These are phyloP conservation scores for Sebastes miniatus DNA, from an alignment of 2,797 vertebrate genomes.

Conservation along the genomic window DNA sequence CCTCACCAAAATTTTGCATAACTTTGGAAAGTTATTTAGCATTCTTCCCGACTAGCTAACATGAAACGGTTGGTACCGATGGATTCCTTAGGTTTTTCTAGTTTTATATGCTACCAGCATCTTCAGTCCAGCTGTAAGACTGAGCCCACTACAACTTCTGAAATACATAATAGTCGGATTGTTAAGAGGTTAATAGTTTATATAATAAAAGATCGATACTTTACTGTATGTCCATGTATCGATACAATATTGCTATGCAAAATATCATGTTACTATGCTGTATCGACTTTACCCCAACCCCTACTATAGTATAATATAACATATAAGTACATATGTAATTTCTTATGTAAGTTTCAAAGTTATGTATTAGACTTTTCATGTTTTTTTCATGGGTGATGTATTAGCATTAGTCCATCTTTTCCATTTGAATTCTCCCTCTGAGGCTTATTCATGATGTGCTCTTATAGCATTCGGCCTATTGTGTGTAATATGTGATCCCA, in stretches of 20 bases:
- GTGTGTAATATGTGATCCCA: slow-evolving; percentile 23
- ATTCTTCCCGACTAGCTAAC: too few species aligned
- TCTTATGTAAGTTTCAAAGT: background rate
- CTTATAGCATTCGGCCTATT: slow-evolving; percentile 8
- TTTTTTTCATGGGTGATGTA: slow-evolving; percentile 1
- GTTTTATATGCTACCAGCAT: background rate
- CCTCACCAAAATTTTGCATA: too few species aligned
- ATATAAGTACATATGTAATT: background rate
- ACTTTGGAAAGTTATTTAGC: too few species aligned
- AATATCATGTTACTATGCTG: too few species aligned
- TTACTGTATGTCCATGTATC: background rate
- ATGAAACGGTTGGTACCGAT: too few species aligned
- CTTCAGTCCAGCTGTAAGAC: background rate
- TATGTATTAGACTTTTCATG: background rate
- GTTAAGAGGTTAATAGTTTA: background rate
- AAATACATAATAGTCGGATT: background rate
- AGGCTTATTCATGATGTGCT: slow-evolving; percentile 9
- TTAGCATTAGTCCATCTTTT: slow-evolving; percentile 12
- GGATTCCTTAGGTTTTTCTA: background rate
- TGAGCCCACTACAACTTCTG: background rate
- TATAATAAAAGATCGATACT: background rate
- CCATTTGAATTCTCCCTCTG: slow-evolving; percentile 16
- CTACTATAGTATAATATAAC: background rate
- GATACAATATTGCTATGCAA: too few species aligned
- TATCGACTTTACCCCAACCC: background rate